These are phyloP conservation scores for Podilymbus podiceps DNA, from an alignment of 2,113 vertebrate genomes.

Conservation along the genomic window DNA sequence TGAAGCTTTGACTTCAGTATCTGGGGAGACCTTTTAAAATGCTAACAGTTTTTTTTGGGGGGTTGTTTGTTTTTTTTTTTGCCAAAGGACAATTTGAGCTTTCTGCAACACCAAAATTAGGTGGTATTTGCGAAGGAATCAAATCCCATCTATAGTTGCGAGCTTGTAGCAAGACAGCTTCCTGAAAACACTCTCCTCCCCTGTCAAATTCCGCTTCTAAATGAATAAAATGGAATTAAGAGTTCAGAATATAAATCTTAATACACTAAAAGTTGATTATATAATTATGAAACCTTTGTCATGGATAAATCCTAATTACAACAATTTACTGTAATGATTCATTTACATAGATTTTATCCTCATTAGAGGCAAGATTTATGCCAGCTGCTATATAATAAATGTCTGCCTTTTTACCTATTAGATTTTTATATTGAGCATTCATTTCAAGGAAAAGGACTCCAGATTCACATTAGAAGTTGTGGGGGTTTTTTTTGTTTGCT, in stretches of 20 bases:
- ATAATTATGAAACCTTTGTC: conserved; percentile 34
- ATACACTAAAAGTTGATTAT: background rate
- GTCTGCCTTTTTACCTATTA: background rate
- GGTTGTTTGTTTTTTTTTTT: background rate
- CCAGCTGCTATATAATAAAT: conserved; percentile 19
- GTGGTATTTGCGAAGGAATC: background rate
- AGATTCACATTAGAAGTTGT: background rate
- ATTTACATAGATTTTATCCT: conserved; percentile 42
- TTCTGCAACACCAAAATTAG: background rate
- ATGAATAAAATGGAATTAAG: conserved; percentile 16
- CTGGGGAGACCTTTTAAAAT: background rate
- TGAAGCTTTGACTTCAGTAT: background rate
- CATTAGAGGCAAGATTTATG: conserved; percentile 20
- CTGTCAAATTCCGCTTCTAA: background rate
- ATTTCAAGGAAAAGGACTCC: background rate
- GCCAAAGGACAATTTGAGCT: background rate
- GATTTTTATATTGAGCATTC: background rate
- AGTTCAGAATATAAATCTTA: conserved; percentile 14
- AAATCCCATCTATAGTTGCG: background rate
- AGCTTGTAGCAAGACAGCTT: background rate
- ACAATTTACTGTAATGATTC: conserved; percentile 32
- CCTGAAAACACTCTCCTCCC: conserved; percentile 17
- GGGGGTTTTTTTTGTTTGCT: background rate
- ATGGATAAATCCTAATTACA: conserved; percentile 48
- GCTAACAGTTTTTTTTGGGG: background rate